phyloP scores from a whole-genome alignment of 2,113 vertebrate species.

The Macquaria ambigua region DNA sequence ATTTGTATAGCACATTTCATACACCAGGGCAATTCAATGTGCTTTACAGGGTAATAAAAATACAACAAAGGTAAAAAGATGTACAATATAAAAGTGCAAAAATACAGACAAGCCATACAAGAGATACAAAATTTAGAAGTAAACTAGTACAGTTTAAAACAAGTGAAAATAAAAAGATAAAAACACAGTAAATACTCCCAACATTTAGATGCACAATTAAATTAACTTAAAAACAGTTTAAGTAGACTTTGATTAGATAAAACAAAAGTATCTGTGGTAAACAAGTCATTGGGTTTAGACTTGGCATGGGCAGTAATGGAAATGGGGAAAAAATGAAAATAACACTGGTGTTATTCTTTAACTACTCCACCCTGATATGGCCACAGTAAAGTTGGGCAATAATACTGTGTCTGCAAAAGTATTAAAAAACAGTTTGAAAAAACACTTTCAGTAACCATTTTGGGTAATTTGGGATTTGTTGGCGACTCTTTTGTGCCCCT shows the following conservation, averaged over 20 bases:
- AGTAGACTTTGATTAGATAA: neutral
- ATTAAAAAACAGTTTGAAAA: neutral
- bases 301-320: neutral
- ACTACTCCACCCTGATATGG: slow-evolving; percentile 31
- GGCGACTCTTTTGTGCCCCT: neutral
- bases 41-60: too few relatives aligned
- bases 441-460: neutral
- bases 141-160: too few relatives aligned
- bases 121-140: too few relatives aligned
- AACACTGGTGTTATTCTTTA: slow-evolving; percentile 18
- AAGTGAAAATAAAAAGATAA: neutral
- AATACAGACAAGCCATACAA: too few relatives aligned
- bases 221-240: too few relatives aligned
- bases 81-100: too few relatives aligned
- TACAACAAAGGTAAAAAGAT: too few relatives aligned
- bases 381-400: neutral
- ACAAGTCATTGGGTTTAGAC: neutral
- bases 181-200: too few relatives aligned
- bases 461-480: neutral
- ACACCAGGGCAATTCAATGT: too few relatives aligned
- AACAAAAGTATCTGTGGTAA: neutral
- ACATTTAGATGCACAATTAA: too few relatives aligned
- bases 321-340: neutral
- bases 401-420: slow-evolving; percentile 2
- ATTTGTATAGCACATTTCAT: too few relatives aligned